phyloP scores from a whole-genome alignment of 2,888 invertebrate genomes.

The Xanthia togata region DNA sequence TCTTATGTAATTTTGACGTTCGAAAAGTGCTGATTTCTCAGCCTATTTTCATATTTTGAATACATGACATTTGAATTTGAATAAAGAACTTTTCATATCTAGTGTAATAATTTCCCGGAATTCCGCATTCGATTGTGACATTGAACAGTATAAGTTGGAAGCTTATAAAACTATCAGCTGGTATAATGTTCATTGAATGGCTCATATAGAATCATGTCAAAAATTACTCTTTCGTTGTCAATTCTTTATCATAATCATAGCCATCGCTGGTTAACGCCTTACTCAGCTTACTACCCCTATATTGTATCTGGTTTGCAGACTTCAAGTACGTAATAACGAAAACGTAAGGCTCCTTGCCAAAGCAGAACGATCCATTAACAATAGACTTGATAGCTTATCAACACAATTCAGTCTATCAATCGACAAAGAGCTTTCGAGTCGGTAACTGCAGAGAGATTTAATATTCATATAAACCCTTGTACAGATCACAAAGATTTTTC shows the following conservation, averaged over 20 bases:
- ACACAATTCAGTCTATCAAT: not conserved
- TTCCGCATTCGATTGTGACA: not conserved
- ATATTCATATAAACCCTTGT: not conserved
- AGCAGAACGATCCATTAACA: conserved; percentile 3
- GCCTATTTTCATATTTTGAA: too few relatives aligned
- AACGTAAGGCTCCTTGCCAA: not conserved
- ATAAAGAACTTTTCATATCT: not conserved
- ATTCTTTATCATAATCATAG: not conserved
- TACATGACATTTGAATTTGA: too few relatives aligned
- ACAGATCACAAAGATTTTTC: not conserved
- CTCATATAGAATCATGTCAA: not conserved
- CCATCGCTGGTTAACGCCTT: not conserved
- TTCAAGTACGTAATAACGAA: not conserved
- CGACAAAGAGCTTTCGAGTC: not conserved
- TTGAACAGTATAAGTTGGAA: not conserved
- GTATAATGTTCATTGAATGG: not conserved
- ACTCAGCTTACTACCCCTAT: not conserved
- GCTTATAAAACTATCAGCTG: not conserved
- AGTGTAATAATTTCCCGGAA: not conserved
- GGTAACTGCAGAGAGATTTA: not conserved
- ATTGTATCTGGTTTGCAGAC: not conserved
- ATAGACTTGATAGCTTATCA: not conserved
- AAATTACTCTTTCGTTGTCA: not conserved
- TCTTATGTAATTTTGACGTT: too few relatives aligned
- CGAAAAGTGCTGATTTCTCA: too few relatives aligned